phyloP scores from a whole-genome alignment of 2,113 vertebrate species.

The Micromys minutus region DNA sequence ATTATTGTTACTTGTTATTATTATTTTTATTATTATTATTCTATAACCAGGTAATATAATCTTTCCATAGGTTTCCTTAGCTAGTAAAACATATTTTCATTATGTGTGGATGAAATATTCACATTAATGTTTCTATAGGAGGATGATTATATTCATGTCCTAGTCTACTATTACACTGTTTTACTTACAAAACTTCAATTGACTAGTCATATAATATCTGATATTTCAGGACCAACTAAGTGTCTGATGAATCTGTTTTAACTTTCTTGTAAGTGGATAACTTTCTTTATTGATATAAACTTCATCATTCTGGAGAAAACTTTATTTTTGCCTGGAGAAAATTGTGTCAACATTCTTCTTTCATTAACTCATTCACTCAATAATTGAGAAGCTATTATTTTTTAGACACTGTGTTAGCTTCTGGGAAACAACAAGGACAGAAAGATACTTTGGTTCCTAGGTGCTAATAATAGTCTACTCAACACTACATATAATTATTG shows the following conservation, averaged over 20 bases:
- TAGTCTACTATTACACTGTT: background rate
- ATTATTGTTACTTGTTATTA: background rate
- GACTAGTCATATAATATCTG: background rate
- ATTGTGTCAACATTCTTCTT: background rate
- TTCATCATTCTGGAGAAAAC: background rate
- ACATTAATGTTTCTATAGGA: background rate
- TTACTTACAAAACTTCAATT: background rate
- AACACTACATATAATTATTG: background rate
- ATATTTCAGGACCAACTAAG: conserved; percentile 33
- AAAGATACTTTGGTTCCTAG: background rate
- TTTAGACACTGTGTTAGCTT: background rate
- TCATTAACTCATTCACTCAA: conserved; percentile 5
- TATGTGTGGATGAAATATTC: background rate
- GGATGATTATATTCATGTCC: background rate
- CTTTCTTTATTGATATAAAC: conserved; percentile 29
- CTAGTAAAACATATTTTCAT: background rate
- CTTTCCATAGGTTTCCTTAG: background rate
- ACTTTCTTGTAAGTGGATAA: conserved; percentile 33
- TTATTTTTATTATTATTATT: background rate
- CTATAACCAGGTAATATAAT: background rate
- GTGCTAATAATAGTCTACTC: background rate
- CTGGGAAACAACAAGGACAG: conserved; percentile 1
- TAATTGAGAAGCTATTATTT: conserved; percentile 52
- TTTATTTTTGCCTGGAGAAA: conserved; percentile 29
- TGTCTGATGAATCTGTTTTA: conserved; percentile 20